Conservation (phyloP, 2,888 invertebrate species). For the Electrophaes corylata region DNA sequence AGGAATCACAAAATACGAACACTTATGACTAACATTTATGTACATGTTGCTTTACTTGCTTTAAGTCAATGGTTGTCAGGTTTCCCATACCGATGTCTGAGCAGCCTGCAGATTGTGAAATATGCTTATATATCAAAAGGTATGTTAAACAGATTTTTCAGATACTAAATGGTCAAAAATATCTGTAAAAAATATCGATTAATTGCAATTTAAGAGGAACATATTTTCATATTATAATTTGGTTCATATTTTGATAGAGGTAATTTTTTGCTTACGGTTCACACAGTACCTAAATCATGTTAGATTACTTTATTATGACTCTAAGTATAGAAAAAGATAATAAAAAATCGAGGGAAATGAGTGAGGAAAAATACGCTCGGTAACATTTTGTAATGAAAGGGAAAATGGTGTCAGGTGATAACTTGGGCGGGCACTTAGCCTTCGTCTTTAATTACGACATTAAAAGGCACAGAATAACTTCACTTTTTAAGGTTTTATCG, state of each 20-base stretch:
- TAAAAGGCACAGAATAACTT: slow-evolving; percentile 44
- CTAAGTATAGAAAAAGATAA: slow-evolving; percentile 45
- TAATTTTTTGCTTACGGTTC: slow-evolving; percentile 10
- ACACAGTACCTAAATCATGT: slow-evolving; percentile 1
- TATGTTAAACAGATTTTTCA: neutral
- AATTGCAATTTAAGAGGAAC: too few relatives aligned
- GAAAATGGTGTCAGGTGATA: slow-evolving; percentile 32
- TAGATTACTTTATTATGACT: slow-evolving; percentile 1
- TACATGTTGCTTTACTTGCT: slow-evolving; percentile 21
- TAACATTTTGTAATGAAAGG: slow-evolving; percentile 36
- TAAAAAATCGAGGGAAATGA: slow-evolving; percentile 39
- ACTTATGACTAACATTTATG: slow-evolving; percentile 17
- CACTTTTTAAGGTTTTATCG: slow-evolving; percentile 38
- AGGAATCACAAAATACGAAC: slow-evolving; percentile 9
- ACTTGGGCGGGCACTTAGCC: slow-evolving; percentile 32
- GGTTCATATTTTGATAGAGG: neutral
- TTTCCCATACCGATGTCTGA: slow-evolving; percentile 25
- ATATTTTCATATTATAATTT: neutral
- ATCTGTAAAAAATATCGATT: neutral
- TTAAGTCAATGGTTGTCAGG: slow-evolving; percentile 19
- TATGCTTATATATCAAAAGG: neutral
- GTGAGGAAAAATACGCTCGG: slow-evolving; percentile 31
- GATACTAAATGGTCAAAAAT: too few relatives aligned
- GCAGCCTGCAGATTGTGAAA: slow-evolving; percentile 20
- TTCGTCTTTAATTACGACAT: slow-evolving; percentile 53